A percentile compares a stretch with the other conserved stretches of the same genome.
These are phyloP conservation scores for Hyles lineata DNA, from an alignment of 2,888 invertebrate species.

Conservation along the genomic window DNA sequence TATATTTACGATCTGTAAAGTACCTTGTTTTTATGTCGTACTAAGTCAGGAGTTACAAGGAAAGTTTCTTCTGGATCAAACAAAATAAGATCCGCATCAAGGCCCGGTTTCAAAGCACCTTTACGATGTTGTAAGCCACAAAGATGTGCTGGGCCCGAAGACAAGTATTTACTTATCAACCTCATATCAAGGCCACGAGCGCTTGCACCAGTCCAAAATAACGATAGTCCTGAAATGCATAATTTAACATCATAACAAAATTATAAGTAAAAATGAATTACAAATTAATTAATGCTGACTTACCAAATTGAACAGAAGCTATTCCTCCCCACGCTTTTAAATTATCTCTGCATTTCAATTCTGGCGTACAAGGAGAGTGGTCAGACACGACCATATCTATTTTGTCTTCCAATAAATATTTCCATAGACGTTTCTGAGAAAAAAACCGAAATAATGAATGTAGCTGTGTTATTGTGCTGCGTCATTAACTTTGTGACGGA, in stretches of 20 bases:
- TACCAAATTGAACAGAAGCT: constrained; percentile 88
- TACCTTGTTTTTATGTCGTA: constrained; percentile 89
- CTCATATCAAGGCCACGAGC: constrained; percentile 80
- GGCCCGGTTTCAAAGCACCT: constrained; percentile 85
- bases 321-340: constrained; percentile 89
- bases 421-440: constrained; percentile 66
- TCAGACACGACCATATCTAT: constrained; percentile 86
- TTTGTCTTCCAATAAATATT: constrained; percentile 34
- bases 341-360: constrained; percentile 85
- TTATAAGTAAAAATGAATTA: neutral
- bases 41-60: constrained; percentile 81
- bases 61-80: constrained; percentile 88
- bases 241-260: neutral
- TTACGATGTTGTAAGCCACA: constrained; percentile 86
- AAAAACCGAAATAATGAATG: constrained; percentile 1
- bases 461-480: neutral
- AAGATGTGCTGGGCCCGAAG: constrained; percentile 85
- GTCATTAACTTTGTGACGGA: too few relatives aligned
- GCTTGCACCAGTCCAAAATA: constrained; percentile 88
- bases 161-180: constrained; percentile 85
- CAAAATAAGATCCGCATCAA: constrained; percentile 89
- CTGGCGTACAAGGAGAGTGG: constrained; percentile 86
- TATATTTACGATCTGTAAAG: constrained; percentile 4
- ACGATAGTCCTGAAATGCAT: constrained; percentile 80
- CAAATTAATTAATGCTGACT: constrained; percentile 7